These are phyloP conservation scores for Lithosia quadra DNA, from an alignment of 2,888 invertebrate genomes.

Conservation along the genomic window DNA sequence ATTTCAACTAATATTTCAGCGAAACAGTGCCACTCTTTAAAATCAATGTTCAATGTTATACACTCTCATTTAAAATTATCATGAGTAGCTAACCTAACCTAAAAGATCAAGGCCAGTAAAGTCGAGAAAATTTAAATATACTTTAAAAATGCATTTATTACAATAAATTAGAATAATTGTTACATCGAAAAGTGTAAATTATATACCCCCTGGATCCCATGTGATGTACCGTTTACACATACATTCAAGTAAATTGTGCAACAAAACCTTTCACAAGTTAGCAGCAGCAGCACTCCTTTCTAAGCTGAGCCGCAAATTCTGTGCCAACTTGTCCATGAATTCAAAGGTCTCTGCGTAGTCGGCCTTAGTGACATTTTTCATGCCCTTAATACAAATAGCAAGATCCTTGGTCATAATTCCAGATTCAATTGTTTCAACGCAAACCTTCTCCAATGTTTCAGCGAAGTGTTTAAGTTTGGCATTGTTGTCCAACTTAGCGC, in stretches of 20 bases:
- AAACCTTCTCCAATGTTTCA: slow-evolving; percentile 95
- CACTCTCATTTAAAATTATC: slow-evolving; percentile 30
- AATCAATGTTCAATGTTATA: slow-evolving; percentile 15
- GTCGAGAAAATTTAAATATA: slow-evolving; percentile 30
- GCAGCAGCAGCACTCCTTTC: slow-evolving; percentile 47
- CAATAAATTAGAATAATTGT: slow-evolving; percentile 70
- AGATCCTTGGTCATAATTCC: slow-evolving; percentile 99
- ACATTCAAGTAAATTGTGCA: slow-evolving; percentile 38
- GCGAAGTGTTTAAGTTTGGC: slow-evolving; percentile 91
- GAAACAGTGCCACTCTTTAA: neutral
- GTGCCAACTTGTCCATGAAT: slow-evolving; percentile 97
- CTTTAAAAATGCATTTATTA: slow-evolving; percentile 56
- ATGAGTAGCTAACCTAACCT: slow-evolving; percentile 6
- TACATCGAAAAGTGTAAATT: slow-evolving; percentile 53
- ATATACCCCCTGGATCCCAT: slow-evolving; percentile 69
- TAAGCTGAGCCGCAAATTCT: slow-evolving; percentile 92
- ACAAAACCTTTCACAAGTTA: slow-evolving; percentile 65
- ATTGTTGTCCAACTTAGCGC: slow-evolving; percentile 97
- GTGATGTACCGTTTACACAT: slow-evolving; percentile 50
- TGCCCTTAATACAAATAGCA: slow-evolving; percentile 98
- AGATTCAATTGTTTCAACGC: slow-evolving; percentile 97
- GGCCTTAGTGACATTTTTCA: slow-evolving; percentile 90
- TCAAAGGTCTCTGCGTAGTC: slow-evolving; percentile 99
- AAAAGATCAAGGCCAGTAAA: slow-evolving; percentile 24
- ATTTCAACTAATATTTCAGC: neutral